Evolutionary conservation across 1,140 invertebrate species (phyloP).

Genomic region (Lasaia peninsularis): DNA sequence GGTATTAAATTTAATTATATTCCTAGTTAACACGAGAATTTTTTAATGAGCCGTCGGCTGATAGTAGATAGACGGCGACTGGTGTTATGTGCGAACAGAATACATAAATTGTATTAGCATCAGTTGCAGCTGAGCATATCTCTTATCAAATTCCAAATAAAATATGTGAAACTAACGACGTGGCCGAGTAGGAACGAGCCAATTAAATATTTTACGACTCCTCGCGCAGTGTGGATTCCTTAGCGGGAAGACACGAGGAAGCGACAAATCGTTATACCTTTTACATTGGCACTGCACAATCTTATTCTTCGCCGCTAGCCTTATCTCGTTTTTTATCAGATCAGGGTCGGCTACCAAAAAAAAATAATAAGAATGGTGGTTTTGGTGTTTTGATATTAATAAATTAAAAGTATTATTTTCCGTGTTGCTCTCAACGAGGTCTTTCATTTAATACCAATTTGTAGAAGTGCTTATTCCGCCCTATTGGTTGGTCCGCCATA

Average conservation of each 20-base stretch:
- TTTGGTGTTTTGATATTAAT: too few species aligned
- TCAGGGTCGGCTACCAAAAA: too few species aligned
- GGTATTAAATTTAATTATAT: slow-evolving; percentile 3
- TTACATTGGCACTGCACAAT: too few species aligned
- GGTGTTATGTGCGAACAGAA: neutral
- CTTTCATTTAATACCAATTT: too few species aligned
- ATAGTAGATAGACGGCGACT: neutral
- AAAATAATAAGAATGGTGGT: too few species aligned
- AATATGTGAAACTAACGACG: slow-evolving; percentile 10
- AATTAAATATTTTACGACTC: slow-evolving; percentile 3
- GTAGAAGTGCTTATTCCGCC: too few species aligned
- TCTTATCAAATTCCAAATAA: slow-evolving; percentile 9
- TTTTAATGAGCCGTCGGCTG: slow-evolving; percentile 4
- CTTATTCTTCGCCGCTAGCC: too few species aligned
- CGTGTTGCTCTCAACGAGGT: too few species aligned
- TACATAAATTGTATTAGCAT: slow-evolving; percentile 11
- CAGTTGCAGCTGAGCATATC: slow-evolving; percentile 6
- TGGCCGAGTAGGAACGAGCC: neutral
- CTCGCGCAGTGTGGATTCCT: neutral
- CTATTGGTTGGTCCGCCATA: too few species aligned
- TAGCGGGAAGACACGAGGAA: neutral
- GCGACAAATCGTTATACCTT: too few species aligned
- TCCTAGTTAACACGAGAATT: neutral
- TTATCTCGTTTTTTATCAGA: too few species aligned
- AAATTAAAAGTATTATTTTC: too few species aligned